A percentile compares a stretch with the other conserved stretches of the same genome.
Evolutionary conservation across 92 coral and sea anemone species (phyloP).

Genomic region (Meandrina meandrites): DNA sequence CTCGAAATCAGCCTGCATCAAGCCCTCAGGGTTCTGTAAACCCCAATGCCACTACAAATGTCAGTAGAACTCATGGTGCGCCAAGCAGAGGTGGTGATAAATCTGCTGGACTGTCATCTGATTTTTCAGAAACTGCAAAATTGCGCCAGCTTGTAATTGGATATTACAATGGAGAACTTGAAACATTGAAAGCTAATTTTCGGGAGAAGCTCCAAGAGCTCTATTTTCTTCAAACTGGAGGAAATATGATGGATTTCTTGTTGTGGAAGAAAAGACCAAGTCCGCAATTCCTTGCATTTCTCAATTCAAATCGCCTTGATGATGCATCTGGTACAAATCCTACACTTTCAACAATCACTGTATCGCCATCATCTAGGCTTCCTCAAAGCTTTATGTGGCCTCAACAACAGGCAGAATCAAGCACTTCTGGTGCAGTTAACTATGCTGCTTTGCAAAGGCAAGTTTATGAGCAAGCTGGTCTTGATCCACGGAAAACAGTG

Average conservation of each 20-base stretch:
- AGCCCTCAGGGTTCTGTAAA: slow-evolving; percentile 67
- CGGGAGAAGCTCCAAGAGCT: slow-evolving; percentile 92
- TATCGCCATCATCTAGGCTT: slow-evolving; percentile 58
- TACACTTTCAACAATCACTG: slow-evolving; percentile 59
- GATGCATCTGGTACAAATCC: slow-evolving; percentile 70
- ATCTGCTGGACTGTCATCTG: slow-evolving; percentile 69
- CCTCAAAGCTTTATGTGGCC: slow-evolving; percentile 63
- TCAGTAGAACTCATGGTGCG: slow-evolving; percentile 60
- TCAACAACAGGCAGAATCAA: slow-evolving; percentile 53
- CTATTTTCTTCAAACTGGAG: slow-evolving; percentile 93
- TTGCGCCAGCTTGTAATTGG: slow-evolving; percentile 85
- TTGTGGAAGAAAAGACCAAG: slow-evolving; percentile 83
- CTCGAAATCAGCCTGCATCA: slow-evolving; percentile 67
- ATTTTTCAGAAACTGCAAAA: slow-evolving; percentile 80
- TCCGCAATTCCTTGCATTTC: slow-evolving; percentile 68
- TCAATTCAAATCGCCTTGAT: slow-evolving; percentile 84
- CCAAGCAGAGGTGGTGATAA: slow-evolving; percentile 57
- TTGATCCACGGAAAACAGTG: slow-evolving; percentile 62
- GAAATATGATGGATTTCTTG: slow-evolving; percentile 85
- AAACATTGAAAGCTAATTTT: slow-evolving; percentile 76
- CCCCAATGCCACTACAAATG: slow-evolving; percentile 62
- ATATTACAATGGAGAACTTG: slow-evolving; percentile 81
- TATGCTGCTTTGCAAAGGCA: slow-evolving; percentile 68
- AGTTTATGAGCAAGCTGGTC: slow-evolving; percentile 79
- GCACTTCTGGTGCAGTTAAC: slow-evolving; percentile 48